phyloP scores from a whole-genome alignment of 53 echinoderm and acorn worm species.

The Antedon mediterranea region DNA sequence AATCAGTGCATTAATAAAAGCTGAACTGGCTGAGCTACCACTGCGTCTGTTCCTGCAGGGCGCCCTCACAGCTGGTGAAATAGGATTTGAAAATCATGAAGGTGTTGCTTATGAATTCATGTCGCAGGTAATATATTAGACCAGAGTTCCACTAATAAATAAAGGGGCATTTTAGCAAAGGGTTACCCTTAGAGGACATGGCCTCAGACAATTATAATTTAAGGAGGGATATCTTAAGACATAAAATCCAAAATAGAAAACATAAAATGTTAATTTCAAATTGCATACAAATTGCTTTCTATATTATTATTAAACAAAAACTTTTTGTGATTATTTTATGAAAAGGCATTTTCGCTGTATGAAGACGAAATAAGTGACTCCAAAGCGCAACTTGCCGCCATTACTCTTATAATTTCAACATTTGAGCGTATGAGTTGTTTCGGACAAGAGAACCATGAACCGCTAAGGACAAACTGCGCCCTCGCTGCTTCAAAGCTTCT shows the following conservation, averaged over 20 bases:
- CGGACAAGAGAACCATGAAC: conserved; percentile 95
- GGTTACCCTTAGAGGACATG: too few relatives aligned
- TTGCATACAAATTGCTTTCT: too few relatives aligned
- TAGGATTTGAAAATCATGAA: conserved; percentile 94
- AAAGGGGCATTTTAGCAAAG: too few relatives aligned
- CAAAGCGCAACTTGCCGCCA: conserved; percentile 93
- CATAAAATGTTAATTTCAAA: too few relatives aligned
- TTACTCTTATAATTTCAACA: conserved; percentile 90
- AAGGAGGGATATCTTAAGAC: too few relatives aligned
- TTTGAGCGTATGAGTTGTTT: conserved; percentile 91
- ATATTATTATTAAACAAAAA: too few relatives aligned
- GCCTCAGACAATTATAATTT: too few relatives aligned
- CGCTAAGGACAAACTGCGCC: conserved; percentile 83
- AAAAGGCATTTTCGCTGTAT: conserved; percentile 85
- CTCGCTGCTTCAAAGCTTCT: conserved; percentile 77
- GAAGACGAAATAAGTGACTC: conserved; percentile 98
- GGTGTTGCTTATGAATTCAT: conserved; percentile 95
- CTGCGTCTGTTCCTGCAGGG: conserved; percentile 87
- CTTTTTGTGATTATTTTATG: background rate
- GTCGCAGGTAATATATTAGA: conserved; percentile 44
- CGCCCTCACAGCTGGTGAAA: conserved; percentile 81
- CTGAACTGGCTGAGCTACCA: conserved; percentile 79
- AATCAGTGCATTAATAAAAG: conserved; percentile 86
- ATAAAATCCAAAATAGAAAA: too few relatives aligned
- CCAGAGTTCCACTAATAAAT: too few relatives aligned